Conservation (phyloP, 2,888 invertebrate species). For the Melieria crassipennis region DNA sequence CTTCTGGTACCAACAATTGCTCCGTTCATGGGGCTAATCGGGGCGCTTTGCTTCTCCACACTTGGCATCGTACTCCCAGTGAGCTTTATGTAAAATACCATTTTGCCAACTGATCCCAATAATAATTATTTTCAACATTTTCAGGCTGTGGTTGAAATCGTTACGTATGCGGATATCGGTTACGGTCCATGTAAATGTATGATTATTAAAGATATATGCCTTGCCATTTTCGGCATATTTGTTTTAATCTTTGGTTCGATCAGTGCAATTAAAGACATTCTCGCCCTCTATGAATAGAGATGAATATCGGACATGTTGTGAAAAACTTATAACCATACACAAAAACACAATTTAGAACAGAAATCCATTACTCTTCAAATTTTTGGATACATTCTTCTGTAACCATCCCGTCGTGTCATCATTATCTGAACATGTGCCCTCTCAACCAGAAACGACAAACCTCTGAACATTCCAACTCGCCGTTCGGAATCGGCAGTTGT, state of each 20-base stretch:
- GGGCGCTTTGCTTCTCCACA: constrained; percentile 92
- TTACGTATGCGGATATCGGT: constrained; percentile 87
- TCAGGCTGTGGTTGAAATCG: constrained; percentile 78
- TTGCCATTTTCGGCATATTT: constrained; percentile 79
- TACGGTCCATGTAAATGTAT: constrained; percentile 79
- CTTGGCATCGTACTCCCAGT: constrained; percentile 88
- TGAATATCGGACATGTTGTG: background rate
- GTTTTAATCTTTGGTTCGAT: constrained; percentile 86
- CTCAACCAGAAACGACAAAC: too few relatives aligned
- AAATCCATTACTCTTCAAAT: background rate
- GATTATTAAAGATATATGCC: constrained; percentile 80
- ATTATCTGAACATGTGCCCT: too few relatives aligned
- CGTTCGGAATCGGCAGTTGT: too few relatives aligned
- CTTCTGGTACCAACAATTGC: constrained; percentile 87
- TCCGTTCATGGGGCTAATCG: constrained; percentile 91
- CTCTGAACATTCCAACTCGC: too few relatives aligned
- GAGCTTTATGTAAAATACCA: constrained; percentile 38
- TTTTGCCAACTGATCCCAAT: background rate
- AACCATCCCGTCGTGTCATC: background rate
- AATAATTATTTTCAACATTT: background rate
- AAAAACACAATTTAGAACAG: too few relatives aligned
- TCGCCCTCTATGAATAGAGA: constrained; percentile 54
- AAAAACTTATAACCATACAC: too few relatives aligned
- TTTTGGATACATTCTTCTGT: background rate
- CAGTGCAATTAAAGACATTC: constrained; percentile 73